Evolutionary conservation across 2,888 invertebrate genomes (phyloP).

Genomic region (Lottia scabra): DNA sequence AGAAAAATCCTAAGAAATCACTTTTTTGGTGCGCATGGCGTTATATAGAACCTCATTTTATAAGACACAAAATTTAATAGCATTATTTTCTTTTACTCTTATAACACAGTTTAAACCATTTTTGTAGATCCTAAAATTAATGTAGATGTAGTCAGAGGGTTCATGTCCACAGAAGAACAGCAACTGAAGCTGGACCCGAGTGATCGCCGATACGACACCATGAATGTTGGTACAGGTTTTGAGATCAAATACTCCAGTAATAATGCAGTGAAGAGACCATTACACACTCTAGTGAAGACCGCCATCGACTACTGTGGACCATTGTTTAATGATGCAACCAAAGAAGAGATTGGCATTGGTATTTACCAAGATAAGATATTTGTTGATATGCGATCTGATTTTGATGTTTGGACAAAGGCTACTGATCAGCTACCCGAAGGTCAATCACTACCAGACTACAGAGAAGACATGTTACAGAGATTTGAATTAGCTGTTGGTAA

Average conservation of each 20-base stretch:
- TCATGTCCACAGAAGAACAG: conserved; percentile 45
- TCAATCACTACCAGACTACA: conserved; percentile 26
- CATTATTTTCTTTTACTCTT: no score
- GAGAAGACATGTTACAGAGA: conserved; percentile 26
- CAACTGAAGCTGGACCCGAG: conserved; percentile 32
- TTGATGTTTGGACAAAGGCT: conserved; percentile 29
- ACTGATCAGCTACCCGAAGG: conserved; percentile 13
- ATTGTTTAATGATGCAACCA: conserved; percentile 32
- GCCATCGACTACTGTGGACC: conserved; percentile 48
- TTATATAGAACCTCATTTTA: no score
- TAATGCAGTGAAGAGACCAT: background rate
- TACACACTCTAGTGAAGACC: conserved; percentile 33
- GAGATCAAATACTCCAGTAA: conserved; percentile 33
- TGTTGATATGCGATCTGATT: conserved; percentile 40
- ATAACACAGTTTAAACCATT: no score
- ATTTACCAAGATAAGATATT: conserved; percentile 43
- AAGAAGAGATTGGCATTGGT: conserved; percentile 40
- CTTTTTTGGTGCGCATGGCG: no score
- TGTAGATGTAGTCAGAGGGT: conserved; percentile 40
- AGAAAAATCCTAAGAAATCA: no score
- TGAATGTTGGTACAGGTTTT: conserved; percentile 43
- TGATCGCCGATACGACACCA: conserved; percentile 43
- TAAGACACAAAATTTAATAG: no score
- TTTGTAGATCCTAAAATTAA: conserved; percentile 24
- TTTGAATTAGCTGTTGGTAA: conserved; percentile 39